Conservation (phyloP, 2,113 vertebrate species). For the Albula glossodonta region DNA sequence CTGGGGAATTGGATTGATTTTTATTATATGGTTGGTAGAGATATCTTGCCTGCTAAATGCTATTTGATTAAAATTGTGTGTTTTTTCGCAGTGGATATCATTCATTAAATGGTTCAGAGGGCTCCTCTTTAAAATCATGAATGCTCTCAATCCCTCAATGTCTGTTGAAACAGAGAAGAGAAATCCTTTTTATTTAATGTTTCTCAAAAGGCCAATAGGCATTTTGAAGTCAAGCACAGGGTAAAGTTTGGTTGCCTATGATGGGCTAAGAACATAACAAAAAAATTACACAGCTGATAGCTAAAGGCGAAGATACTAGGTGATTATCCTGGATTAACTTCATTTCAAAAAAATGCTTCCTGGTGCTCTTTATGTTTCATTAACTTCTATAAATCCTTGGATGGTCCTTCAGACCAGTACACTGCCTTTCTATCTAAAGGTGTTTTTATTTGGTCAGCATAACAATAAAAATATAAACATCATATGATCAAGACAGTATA, state of each 20-base stretch:
- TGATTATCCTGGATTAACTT: neutral
- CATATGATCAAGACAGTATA: too few relatives aligned
- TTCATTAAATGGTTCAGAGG: neutral
- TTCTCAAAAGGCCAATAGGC: neutral
- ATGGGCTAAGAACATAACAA: neutral
- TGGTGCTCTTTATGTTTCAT: too few relatives aligned
- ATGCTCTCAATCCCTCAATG: neutral
- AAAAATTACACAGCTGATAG: neutral
- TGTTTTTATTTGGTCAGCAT: too few relatives aligned
- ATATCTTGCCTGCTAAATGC: neutral
- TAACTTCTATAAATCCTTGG: too few relatives aligned
- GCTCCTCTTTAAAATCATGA: neutral
- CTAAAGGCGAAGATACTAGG: too few relatives aligned
- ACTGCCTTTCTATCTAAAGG: too few relatives aligned
- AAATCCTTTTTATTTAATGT: neutral
- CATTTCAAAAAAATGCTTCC: too few relatives aligned
- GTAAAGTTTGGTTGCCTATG: neutral
- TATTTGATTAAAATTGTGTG: neutral
- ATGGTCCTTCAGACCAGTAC: too few relatives aligned
- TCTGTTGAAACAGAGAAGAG: neutral
- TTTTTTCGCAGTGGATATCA: neutral
- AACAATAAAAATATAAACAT: too few relatives aligned
- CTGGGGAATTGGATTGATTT: conserved; percentile 7
- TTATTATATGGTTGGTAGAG: neutral
- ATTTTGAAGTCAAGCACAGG: neutral